These are phyloP conservation scores for Harlomillsia oculata DNA, from an alignment of 1,140 invertebrate species.

Conservation along the genomic window DNA sequence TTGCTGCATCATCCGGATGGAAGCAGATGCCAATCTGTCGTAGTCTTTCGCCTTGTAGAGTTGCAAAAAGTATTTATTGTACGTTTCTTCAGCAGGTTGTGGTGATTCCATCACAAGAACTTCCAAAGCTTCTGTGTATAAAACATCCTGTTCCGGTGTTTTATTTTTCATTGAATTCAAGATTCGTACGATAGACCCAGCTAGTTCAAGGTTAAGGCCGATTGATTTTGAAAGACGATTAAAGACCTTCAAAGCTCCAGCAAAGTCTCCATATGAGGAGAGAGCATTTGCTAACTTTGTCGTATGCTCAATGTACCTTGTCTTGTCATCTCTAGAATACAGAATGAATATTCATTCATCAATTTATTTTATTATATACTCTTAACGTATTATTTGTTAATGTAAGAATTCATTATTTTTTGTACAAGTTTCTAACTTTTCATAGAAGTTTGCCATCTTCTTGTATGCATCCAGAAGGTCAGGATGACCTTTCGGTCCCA, in stretches of 20 bases:
- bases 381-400: neutral
- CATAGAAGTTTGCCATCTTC: conserved; percentile 7
- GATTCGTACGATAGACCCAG: conserved; percentile 7
- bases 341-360: no score
- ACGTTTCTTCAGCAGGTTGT: conserved; percentile 19
- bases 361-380: neutral
- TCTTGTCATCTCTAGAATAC: conserved; percentile 8
- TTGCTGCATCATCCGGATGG: neutral
- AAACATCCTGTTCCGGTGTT: conserved; percentile 8
- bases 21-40: conserved; percentile 1
- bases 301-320: conserved; percentile 24
- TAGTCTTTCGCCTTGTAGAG: conserved; percentile 9
- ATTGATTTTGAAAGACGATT: conserved; percentile 7
- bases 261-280: conserved; percentile 11
- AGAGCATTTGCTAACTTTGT: conserved; percentile 18
- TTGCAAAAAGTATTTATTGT: conserved; percentile 16
- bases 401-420: neutral
- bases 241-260: conserved; percentile 13
- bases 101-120: conserved; percentile 9
- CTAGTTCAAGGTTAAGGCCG: conserved; percentile 12
- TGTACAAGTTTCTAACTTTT: conserved; percentile 12
- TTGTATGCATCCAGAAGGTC: conserved; percentile 29
- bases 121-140: conserved; percentile 17
- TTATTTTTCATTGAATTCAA: conserved; percentile 2
- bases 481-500: conserved; percentile 11